A percentile compares a stretch with the other conserved stretches of the same genome.
Evolutionary conservation across 2,113 vertebrate genomes (phyloP).

Genomic region (Sturnira hondurensis): DNA sequence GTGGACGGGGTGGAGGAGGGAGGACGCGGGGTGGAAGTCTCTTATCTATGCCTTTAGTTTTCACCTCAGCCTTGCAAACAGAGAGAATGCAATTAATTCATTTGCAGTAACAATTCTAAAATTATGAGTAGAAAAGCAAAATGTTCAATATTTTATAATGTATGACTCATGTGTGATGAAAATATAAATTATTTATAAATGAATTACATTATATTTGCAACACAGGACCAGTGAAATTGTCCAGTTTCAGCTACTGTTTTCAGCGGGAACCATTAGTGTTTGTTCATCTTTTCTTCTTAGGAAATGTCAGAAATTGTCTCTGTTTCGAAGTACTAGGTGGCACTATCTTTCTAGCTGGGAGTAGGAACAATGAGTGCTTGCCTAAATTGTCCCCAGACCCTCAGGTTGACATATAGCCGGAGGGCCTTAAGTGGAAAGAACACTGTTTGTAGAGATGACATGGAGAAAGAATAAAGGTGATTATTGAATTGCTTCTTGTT

Average conservation of each 20-base stretch:
- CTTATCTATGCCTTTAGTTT: slow-evolving; percentile 48
- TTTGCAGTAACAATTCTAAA: slow-evolving; percentile 53
- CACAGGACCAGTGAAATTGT: background rate
- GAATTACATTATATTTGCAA: background rate
- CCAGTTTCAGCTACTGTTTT: background rate
- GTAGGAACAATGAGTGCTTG: background rate
- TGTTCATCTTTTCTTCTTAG: background rate
- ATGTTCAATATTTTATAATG: background rate
- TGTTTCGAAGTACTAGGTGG: background rate
- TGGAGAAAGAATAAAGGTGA: background rate
- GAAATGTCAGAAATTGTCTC: background rate
- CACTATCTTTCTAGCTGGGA: background rate
- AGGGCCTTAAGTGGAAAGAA: background rate
- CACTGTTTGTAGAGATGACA: background rate
- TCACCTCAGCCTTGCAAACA: slow-evolving; percentile 37
- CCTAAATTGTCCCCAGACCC: background rate
- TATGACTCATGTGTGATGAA: background rate
- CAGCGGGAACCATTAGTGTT: background rate
- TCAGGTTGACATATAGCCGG: background rate
- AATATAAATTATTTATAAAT: slow-evolving; percentile 26
- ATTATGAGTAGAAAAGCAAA: background rate
- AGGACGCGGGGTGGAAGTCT: too few relatives aligned
- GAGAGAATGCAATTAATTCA: slow-evolving; percentile 39
- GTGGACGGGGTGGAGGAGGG: too few relatives aligned
- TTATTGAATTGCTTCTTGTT: background rate